Evolutionary conservation across 2,797 vertebrate species (phyloP).

Genomic region (Gephyroberyx darwinii): DNA sequence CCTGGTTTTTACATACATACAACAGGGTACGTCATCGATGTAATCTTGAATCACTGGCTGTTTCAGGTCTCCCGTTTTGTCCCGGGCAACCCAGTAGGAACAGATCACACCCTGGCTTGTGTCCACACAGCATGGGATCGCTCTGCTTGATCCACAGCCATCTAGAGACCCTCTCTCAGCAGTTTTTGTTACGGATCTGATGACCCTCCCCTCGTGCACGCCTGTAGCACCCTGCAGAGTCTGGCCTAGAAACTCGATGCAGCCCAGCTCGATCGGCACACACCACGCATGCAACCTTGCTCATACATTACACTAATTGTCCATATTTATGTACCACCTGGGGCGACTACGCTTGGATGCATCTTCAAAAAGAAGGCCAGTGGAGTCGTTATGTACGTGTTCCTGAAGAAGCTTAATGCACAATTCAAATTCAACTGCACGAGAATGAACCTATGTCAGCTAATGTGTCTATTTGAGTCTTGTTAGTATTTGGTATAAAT

Average conservation of each 20-base stretch:
- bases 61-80: background rate
- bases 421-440: constrained; percentile 8
- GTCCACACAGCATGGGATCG: background rate
- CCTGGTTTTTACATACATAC: no score
- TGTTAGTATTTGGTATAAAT: background rate
- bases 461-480: background rate
- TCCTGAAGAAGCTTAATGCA: background rate
- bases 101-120: background rate
- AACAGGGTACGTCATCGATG: background rate
- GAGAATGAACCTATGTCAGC: constrained; percentile 9
- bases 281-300: background rate
- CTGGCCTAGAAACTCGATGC: constrained; percentile 6
- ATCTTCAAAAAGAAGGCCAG: constrained; percentile 15
- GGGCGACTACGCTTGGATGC: constrained; percentile 7
- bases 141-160: background rate
- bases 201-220: background rate
- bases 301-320: constrained; percentile 53
- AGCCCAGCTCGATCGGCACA: no score
- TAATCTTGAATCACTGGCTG: background rate
- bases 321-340: constrained; percentile 34
- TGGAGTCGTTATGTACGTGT: constrained; percentile 41
- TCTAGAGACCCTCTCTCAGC: no score
- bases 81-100: background rate
- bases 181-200: background rate
- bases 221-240: background rate